A percentile compares a stretch with the other conserved stretches of the same genome.
phyloP scores from a whole-genome alignment of 1,140 invertebrate species.

The Ridgeia piscesae region DNA sequence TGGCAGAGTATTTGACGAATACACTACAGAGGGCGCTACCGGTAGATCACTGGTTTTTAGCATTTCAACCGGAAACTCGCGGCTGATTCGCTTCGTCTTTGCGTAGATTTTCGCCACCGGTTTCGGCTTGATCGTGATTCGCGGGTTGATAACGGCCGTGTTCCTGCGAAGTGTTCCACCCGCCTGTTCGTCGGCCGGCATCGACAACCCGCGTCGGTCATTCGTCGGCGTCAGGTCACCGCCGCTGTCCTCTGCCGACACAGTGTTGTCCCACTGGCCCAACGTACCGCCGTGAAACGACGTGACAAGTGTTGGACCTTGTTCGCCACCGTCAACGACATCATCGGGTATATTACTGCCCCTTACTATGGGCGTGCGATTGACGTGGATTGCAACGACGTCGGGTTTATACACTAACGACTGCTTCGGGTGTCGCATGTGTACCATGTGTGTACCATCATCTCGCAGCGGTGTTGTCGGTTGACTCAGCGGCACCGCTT shows the following conservation, averaged over 20 bases:
- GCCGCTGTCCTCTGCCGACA: conserved; percentile 31
- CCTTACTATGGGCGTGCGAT: conserved; percentile 38
- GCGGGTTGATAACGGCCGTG: conserved; percentile 77
- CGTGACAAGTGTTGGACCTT: neutral
- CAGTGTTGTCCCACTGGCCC: conserved; percentile 64
- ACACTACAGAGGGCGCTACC: neutral
- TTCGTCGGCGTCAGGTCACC: conserved; percentile 18
- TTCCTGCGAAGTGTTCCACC: conserved; percentile 68
- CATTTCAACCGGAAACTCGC: conserved; percentile 38
- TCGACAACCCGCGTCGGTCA: conserved; percentile 57
- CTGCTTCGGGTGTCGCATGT: conserved; percentile 29
- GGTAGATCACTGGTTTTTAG: conserved; percentile 26
- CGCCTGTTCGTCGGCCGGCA: conserved; percentile 85
- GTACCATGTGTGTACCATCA: neutral
- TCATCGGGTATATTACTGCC: conserved; percentile 39
- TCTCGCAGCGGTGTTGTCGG: neutral
- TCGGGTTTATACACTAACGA: conserved; percentile 50
- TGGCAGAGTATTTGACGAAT: conserved; percentile 13
- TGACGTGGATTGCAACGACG: conserved; percentile 59
- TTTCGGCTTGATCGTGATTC: conserved; percentile 70
- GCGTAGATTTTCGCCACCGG: conserved; percentile 80
- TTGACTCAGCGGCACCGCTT: neutral
- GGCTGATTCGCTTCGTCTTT: conserved; percentile 37
- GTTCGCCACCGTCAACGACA: conserved; percentile 18
- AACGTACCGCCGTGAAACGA: neutral